Conservation (phyloP, 2,888 invertebrate genomes). For the Ochropleura plecta region DNA sequence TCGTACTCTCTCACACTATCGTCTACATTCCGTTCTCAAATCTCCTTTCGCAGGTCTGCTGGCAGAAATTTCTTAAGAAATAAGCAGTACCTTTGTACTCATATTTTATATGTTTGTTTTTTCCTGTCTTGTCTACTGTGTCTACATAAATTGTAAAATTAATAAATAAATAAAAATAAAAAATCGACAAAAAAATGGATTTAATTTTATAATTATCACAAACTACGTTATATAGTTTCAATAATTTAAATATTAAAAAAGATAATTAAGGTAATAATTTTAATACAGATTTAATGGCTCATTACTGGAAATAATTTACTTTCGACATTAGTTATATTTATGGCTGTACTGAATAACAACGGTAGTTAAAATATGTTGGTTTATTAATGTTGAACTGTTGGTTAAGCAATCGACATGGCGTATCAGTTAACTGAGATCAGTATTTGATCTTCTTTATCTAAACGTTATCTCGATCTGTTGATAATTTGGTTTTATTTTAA, state of each 20-base stretch:
- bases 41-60: too few species aligned
- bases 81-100: too few species aligned
- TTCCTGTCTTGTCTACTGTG: too few species aligned
- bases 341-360: constrained; percentile 38
- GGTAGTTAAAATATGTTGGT: constrained; percentile 51
- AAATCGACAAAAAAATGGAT: constrained; percentile 14
- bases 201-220: constrained; percentile 43
- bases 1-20: too few species aligned
- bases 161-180: constrained; percentile 33
- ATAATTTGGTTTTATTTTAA: constrained; percentile 11
- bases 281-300: constrained; percentile 51
- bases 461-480: constrained; percentile 4
- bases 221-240: constrained; percentile 43
- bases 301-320: constrained; percentile 60
- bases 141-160: too few species aligned
- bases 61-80: too few species aligned
- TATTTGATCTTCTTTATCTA: constrained; percentile 43
- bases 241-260: constrained; percentile 48
- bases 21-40: too few species aligned
- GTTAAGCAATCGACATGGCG: constrained; percentile 41
- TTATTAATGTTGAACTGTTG: constrained; percentile 26
- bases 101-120: too few species aligned
- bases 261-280: constrained; percentile 56
- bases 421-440: constrained; percentile 51
- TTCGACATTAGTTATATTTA: constrained; percentile 49